phyloP scores from a whole-genome alignment of 2,113 vertebrate species.

The Tenebrosternarchus preto region DNA sequence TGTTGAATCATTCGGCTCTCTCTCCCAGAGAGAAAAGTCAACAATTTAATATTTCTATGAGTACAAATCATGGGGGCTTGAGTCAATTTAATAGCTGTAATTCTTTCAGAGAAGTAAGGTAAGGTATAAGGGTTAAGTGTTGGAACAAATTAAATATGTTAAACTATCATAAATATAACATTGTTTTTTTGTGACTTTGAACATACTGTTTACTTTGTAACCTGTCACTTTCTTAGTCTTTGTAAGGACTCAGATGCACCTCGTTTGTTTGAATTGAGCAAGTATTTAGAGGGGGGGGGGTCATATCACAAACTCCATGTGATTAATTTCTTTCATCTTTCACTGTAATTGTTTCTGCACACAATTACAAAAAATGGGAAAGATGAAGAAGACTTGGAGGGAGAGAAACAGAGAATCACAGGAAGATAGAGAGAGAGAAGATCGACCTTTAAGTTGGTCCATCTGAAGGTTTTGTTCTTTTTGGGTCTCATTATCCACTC shows the following conservation, averaged over 20 bases:
- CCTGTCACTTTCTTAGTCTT: not conserved
- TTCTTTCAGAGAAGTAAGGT: not conserved
- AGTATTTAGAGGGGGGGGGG: too few species aligned
- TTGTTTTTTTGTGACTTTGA: not conserved
- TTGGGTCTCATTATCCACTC: constrained; percentile 43
- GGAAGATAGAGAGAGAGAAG: constrained; percentile 4
- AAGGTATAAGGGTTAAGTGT: not conserved
- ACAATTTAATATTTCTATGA: not conserved
- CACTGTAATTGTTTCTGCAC: not conserved
- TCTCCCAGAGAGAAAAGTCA: not conserved
- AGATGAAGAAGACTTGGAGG: not conserved
- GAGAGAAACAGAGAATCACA: constrained; percentile 12
- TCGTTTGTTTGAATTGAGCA: too few species aligned
- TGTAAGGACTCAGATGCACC: constrained; percentile 2
- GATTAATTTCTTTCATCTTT: not conserved
- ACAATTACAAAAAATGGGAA: not conserved
- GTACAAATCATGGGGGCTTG: not conserved
- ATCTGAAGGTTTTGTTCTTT: constrained; percentile 32
- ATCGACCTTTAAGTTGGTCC: constrained; percentile 14
- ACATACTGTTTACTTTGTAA: constrained; percentile 17
- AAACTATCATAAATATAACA: not conserved
- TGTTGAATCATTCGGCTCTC: not conserved
- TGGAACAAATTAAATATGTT: not conserved
- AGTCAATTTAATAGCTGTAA: not conserved
- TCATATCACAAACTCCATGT: too few species aligned